Evolutionary conservation across 2,888 invertebrate genomes (phyloP).

Genomic region (Clunio marinus): DNA sequence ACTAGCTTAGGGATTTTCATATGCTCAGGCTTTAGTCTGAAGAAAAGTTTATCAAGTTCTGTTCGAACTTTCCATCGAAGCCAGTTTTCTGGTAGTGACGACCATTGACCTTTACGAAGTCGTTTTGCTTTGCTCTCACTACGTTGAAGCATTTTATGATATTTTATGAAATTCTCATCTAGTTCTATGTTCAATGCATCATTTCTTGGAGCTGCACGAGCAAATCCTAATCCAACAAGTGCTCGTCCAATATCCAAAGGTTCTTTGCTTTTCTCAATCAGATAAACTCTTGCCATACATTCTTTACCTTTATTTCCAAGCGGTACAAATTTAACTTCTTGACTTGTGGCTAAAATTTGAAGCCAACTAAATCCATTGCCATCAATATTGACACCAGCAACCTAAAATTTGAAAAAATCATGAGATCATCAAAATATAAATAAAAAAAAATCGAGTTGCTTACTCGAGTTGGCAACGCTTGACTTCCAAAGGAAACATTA

Average conservation of each 20-base stretch:
- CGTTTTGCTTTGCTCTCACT: slow-evolving; percentile 4
- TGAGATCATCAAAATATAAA: neutral
- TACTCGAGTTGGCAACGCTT: slow-evolving; percentile 54
- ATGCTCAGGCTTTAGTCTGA: neutral
- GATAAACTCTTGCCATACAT: slow-evolving; percentile 52
- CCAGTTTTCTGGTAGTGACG: neutral
- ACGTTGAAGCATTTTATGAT: neutral
- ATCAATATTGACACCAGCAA: slow-evolving; percentile 55
- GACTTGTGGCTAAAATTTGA: slow-evolving; percentile 55
- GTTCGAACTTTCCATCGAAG: neutral
- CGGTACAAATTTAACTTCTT: slow-evolving; percentile 54
- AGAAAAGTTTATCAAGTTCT: neutral
- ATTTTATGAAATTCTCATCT: neutral
- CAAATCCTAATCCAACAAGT: slow-evolving; percentile 25
- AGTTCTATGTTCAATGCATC: neutral
- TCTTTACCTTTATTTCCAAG: slow-evolving; percentile 52
- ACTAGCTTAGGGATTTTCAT: slow-evolving; percentile 16
- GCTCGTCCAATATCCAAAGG: slow-evolving; percentile 19
- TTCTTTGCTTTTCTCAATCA: slow-evolving; percentile 41
- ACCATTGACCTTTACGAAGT: slow-evolving; percentile 16
- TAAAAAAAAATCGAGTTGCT: too few species aligned
- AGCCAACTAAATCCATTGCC: slow-evolving; percentile 59
- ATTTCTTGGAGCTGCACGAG: neutral
- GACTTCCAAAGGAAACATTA: slow-evolving; percentile 51
- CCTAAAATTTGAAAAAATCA: slow-evolving; percentile 46